These are phyloP conservation scores for Ochropleura plecta DNA, from an alignment of 2,888 invertebrate genomes.

Conservation along the genomic window DNA sequence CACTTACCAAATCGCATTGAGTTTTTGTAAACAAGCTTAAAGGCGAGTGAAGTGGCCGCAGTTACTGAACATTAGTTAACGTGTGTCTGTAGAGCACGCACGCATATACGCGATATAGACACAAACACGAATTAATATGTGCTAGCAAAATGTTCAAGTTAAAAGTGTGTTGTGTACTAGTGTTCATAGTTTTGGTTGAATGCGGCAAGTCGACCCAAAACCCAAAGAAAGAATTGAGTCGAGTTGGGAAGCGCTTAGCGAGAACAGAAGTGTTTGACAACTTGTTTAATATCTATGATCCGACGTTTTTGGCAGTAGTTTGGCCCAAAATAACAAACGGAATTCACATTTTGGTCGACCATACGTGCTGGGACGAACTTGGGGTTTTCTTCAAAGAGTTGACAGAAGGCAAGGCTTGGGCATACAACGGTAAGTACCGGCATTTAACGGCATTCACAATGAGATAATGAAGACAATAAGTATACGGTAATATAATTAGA, in stretches of 20 bases:
- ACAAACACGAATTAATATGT: conserved; percentile 64
- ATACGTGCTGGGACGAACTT: conserved; percentile 85
- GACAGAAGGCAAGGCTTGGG: conserved; percentile 86
- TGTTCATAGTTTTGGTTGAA: conserved; percentile 63
- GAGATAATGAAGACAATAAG: conserved; percentile 41
- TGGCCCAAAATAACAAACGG: conserved; percentile 86
- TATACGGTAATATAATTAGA: conserved; percentile 43
- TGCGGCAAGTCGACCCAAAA: conserved; percentile 68
- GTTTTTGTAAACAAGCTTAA: conserved; percentile 58
- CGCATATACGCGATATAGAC: conserved; percentile 44
- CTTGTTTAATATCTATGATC: conserved; percentile 85
- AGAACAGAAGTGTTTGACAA: conserved; percentile 80
- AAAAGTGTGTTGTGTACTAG: conserved; percentile 64
- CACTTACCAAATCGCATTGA: conserved; percentile 29
- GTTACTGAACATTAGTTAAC: conserved; percentile 58
- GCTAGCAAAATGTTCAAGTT: conserved; percentile 67
- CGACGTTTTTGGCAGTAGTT: conserved; percentile 83
- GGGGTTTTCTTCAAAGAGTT: conserved; percentile 84
- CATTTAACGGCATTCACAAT: conserved; percentile 38
- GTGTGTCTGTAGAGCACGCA: conserved; percentile 59
- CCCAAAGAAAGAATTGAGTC: conserved; percentile 71
- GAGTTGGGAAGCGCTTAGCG: conserved; percentile 64
- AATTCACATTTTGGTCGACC: conserved; percentile 82
- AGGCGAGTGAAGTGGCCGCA: conserved; percentile 29
- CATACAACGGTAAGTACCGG: conserved; percentile 85